Evolutionary conservation across 2,797 vertebrate genomes (phyloP).

Genomic region (Eulemur albifrons): DNA sequence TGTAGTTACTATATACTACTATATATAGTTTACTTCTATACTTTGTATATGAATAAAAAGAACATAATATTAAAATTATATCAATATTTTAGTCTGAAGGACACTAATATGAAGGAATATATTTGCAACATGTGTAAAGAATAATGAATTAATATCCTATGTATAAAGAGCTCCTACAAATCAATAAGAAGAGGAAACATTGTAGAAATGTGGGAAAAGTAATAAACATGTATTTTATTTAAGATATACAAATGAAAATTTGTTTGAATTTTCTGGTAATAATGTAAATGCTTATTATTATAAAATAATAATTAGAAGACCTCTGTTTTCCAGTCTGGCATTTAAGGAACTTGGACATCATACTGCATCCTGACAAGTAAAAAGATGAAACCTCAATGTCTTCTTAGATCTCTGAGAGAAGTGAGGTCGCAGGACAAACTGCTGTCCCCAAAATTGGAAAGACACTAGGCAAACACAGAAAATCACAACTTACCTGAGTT

Average conservation of each 20-base stretch:
- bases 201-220: neutral
- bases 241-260: neutral
- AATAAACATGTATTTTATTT: neutral
- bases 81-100: neutral
- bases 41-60: neutral
- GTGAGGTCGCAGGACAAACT: neutral
- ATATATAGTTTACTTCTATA: neutral
- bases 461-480: neutral
- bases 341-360: neutral
- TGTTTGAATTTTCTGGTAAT: neutral
- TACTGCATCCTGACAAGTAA: neutral
- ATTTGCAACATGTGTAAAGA: neutral
- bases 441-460: neutral
- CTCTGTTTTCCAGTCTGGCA: neutral
- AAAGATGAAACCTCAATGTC: neutral
- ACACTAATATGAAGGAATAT: neutral
- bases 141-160: neutral
- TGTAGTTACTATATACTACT: neutral
- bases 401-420: neutral
- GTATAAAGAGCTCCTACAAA: neutral
- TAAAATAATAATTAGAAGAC: neutral
- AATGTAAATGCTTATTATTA: neutral
- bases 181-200: neutral
- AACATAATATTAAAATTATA: neutral
- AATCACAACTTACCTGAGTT: neutral